These are phyloP conservation scores for Carcharodon carcharias DNA, from an alignment of 2,797 vertebrate species.

Conservation along the genomic window DNA sequence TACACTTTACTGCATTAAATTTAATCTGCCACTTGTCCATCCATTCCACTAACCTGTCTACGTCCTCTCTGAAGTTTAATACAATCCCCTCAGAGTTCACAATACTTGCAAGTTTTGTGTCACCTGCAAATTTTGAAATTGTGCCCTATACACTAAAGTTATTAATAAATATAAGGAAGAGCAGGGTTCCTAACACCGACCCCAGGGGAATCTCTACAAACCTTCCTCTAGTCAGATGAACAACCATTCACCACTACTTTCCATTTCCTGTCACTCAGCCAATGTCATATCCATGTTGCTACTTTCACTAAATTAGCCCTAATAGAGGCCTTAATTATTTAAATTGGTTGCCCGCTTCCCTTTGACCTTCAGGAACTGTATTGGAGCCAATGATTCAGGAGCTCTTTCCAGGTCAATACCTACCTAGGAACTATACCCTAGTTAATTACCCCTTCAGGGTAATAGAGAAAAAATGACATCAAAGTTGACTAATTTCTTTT, in stretches of 20 bases:
- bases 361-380: neutral
- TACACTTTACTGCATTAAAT: too few species aligned
- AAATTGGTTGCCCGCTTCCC: neutral
- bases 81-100: too few species aligned
- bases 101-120: too few species aligned
- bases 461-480: neutral
- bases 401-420: too few species aligned
- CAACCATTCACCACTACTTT: neutral
- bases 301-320: neutral
- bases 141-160: too few species aligned
- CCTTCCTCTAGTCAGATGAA: neutral
- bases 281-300: neutral
- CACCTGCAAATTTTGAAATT: too few species aligned
- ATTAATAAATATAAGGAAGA: neutral
- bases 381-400: neutral
- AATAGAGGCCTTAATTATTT: neutral
- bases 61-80: too few species aligned
- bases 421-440: neutral
- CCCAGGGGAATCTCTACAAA: neutral
- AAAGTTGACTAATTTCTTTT: neutral
- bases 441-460: neutral
- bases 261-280: neutral
- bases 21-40: too few species aligned
- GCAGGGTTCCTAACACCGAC: neutral
- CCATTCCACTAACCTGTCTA: too few species aligned